Evolutionary conservation across 2,888 invertebrate genomes (phyloP), one percentile per base, ranked within the genome.

Genomic region (Coronaproctus castanopsis): DNA sequence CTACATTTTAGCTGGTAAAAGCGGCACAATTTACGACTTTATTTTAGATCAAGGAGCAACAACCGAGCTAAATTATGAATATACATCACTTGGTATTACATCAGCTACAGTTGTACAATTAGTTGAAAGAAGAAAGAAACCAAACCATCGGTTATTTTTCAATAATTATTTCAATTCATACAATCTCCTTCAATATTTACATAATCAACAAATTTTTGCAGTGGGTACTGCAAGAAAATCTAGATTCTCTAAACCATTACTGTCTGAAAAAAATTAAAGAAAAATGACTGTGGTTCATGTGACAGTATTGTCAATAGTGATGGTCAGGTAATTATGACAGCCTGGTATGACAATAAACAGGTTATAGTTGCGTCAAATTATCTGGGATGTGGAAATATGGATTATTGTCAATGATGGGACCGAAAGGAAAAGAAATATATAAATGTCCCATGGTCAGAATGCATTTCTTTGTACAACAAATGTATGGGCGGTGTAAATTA

Each of bases 31-130:
- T 22, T 59, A 59, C 24, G 59, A 61, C 49, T 61, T 59, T 36
- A 24, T 61, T 48, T 48, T 61, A 36, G 5, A 36, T 36, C 14
- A 36, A 36, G 36, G 66, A 20, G 57, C 57, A 51, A 63, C 61
- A 10, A 67, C 65, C 5, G 65, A 65, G 63, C 54, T 68, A 18
- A 36, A 36, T 36, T 5, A 36, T 36, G 36, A 8, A 36, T 36
- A 36, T 36, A 36, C 8, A 36, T 36, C 24, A n/a, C 48, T 21
- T 55, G 56, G 56, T 36, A 21, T 55, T 19, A 36, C 56, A 8
- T 8, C 23, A n/a, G 18, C 5, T 55, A n/a, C n/a, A 24, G 23
- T 55, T 14, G 8, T 55, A 48, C 56, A 55, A 21, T 21, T 55
- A 36, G 48, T 54, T 36, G 24, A 60, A 52, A 52, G 52, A 50